Evolutionary conservation across 2,888 invertebrate genomes (phyloP).

Genomic region (Abrostola triplasia): DNA sequence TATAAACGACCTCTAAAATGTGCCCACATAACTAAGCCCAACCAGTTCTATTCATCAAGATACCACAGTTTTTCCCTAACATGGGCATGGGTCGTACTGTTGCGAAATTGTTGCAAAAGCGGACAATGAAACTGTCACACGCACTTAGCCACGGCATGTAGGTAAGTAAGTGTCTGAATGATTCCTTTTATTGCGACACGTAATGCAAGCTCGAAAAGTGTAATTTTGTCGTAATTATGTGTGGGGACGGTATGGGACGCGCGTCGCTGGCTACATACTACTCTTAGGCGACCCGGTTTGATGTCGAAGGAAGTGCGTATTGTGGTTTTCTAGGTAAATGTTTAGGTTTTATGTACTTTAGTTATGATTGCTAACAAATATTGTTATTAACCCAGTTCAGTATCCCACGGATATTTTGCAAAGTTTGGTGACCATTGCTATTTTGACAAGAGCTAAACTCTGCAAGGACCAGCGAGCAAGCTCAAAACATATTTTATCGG

Average conservation of each 20-base stretch:
- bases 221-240: constrained; percentile 54
- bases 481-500: no score
- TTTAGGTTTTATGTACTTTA: background rate
- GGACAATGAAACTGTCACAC: constrained; percentile 56
- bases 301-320: constrained; percentile 15
- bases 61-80: constrained; percentile 46
- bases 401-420: no score
- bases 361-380: background rate
- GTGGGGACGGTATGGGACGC: constrained; percentile 50
- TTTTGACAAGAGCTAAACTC: no score
- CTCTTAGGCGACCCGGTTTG: constrained; percentile 50
- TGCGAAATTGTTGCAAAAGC: constrained; percentile 49
- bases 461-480: no score
- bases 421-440: no score
- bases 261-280: constrained; percentile 49
- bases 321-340: constrained; percentile 22
- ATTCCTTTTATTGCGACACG: constrained; percentile 56
- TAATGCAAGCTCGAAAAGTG: constrained; percentile 45
- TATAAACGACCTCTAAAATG: constrained; percentile 24
- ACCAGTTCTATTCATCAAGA: constrained; percentile 49
- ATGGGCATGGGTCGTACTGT: constrained; percentile 27
- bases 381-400: no score
- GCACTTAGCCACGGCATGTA: constrained; percentile 46
- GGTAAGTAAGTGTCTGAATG: constrained; percentile 48
- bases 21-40: constrained; percentile 21